Percentiles rank a stretch among this genome's conserved stretches.
These are phyloP conservation scores for Luffia ferchaultella DNA, from an alignment of 2,888 invertebrate genomes.

Conservation along the genomic window DNA sequence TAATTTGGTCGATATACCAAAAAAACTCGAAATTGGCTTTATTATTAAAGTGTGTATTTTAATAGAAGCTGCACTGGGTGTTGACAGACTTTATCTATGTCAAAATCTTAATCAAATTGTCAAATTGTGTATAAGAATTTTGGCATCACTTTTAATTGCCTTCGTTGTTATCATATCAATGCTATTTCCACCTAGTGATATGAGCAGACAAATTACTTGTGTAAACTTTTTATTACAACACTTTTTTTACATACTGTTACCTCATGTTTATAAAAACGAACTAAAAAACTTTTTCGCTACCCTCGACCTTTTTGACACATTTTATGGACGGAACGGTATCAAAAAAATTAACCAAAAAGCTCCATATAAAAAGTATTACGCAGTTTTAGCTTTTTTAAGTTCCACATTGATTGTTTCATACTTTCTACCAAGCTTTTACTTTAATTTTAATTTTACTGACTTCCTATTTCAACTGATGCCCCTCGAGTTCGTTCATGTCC, in stretches of 20 bases:
- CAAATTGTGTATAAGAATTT: background rate
- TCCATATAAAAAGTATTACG: background rate
- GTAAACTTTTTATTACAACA: background rate
- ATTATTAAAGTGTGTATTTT: background rate
- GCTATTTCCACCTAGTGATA: background rate
- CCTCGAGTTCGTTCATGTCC: background rate
- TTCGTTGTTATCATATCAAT: background rate
- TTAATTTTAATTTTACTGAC: background rate
- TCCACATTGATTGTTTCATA: background rate
- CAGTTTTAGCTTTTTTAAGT: background rate
- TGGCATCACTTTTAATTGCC: background rate
- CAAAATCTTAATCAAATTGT: background rate
- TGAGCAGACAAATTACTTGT: background rate
- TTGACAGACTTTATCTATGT: background rate
- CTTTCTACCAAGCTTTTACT: background rate
- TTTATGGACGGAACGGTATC: background rate
- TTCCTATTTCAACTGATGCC: background rate
- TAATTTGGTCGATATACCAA: background rate
- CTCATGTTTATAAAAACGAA: background rate
- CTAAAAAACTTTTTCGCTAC: background rate
- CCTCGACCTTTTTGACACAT: background rate
- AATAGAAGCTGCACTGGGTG: background rate
- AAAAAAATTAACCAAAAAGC: background rate
- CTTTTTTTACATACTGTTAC: background rate
- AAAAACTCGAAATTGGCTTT: background rate